A percentile compares a stretch with the other conserved stretches of the same genome.
Evolutionary conservation across 2,888 invertebrate species (phyloP).

Genomic region (Cryptocephalus primarius): DNA sequence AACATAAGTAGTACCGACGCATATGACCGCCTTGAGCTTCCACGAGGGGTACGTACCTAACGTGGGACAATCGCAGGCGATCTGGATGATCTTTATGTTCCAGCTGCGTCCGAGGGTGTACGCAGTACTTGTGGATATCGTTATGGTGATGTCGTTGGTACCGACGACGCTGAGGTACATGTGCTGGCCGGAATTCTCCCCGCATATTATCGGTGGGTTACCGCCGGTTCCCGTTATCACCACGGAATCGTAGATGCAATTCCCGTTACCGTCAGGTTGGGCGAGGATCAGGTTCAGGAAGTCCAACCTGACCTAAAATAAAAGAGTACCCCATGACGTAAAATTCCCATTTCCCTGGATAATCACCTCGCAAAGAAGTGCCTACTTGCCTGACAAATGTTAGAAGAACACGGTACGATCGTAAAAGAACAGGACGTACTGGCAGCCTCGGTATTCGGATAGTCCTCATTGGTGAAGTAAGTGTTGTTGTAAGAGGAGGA

Average conservation of each 20-base stretch:
- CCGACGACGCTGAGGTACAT: constrained; percentile 66
- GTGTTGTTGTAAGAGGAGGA: constrained; percentile 68
- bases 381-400: constrained; percentile 54
- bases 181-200: constrained; percentile 71
- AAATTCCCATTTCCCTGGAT: too few relatives aligned
- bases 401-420: constrained; percentile 55
- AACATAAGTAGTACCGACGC: too few relatives aligned
- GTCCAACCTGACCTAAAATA: constrained; percentile 59
- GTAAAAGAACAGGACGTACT: constrained; percentile 61
- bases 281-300: constrained; percentile 61
- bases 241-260: constrained; percentile 59
- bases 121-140: constrained; percentile 50
- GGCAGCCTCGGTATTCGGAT: constrained; percentile 58
- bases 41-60: constrained; percentile 39
- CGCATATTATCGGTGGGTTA: constrained; percentile 65
- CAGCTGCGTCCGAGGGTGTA: constrained; percentile 56
- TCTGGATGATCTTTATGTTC: constrained; percentile 64
- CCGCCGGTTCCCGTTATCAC: constrained; percentile 60
- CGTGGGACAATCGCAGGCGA: constrained; percentile 59
- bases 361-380: not conserved
- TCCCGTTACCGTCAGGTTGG: constrained; percentile 63
- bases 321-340: too few relatives aligned
- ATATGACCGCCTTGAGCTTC: too few relatives aligned
- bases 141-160: constrained; percentile 54
- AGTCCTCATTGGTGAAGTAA: constrained; percentile 70